phyloP scores from a whole-genome alignment of 2,888 invertebrate genomes.

The Congeria kusceri region DNA sequence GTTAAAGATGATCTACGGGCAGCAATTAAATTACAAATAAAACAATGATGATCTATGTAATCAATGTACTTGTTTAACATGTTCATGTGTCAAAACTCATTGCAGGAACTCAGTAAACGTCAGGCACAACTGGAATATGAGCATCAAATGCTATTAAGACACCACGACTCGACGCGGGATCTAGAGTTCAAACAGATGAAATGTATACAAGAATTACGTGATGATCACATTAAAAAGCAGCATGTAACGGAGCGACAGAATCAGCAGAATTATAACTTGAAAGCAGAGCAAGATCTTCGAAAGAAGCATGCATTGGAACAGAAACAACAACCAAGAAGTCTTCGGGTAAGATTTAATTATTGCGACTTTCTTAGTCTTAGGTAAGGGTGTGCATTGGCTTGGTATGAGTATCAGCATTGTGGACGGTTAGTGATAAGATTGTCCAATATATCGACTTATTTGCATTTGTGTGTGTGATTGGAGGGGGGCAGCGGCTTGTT shows the following conservation, averaged over 20 bases:
- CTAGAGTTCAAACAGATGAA: conserved; percentile 97
- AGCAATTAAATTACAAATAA: too few species aligned
- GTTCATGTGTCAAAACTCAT: neutral
- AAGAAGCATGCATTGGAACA: conserved; percentile 98
- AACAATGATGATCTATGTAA: too few species aligned
- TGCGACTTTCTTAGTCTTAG: too few species aligned
- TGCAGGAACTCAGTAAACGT: conserved; percentile 96
- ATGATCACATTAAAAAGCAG: conserved; percentile 92
- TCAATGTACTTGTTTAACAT: neutral
- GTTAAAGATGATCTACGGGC: too few species aligned
- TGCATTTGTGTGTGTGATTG: too few species aligned
- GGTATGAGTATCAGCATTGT: too few species aligned
- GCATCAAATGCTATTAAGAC: conserved; percentile 96
- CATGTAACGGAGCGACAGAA: conserved; percentile 97
- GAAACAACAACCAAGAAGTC: conserved; percentile 99
- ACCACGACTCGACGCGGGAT: conserved; percentile 98
- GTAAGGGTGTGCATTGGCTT: too few species aligned
- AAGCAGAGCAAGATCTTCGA: conserved; percentile 96
- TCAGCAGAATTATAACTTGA: conserved; percentile 94
- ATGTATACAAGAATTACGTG: conserved; percentile 92
- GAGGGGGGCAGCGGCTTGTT: too few species aligned
- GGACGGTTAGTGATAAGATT: too few species aligned
- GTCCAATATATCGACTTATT: too few species aligned
- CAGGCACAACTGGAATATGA: conserved; percentile 98
- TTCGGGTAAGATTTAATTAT: conserved; percentile 90